Evolutionary conservation across 2,797 vertebrate species (phyloP), one percentile per base, ranked within the genome.

Genomic region (Nyctibius grandis): DNA sequence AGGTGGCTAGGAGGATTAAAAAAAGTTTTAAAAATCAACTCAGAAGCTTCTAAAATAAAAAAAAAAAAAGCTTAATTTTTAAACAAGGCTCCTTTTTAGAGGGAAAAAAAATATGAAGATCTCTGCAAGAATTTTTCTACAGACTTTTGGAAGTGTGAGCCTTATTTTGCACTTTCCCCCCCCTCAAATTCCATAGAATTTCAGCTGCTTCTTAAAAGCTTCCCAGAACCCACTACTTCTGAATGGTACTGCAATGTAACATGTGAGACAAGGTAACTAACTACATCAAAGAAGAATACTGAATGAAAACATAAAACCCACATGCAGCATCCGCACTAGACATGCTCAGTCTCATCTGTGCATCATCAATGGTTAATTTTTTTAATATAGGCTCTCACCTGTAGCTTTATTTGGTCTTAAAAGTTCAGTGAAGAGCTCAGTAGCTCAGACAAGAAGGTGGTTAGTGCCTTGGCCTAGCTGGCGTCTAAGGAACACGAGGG

Each of bases 121-220:
- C 18, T 67, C 51, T 56, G 21, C 0, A 1, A 68, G 60, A 64
- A 53, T 44, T 76, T 74, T 76, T 51, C 44, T 60, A 25, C 9
- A 21, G 59, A 60, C 33, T 78, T 88, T 20, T 28, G 26, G 17
- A 85, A 87, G 23, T 1, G 3, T 68, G 13, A 83, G 13, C 40
- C 2, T 4, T 77, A 47, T 50, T 73, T 70, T 74, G 36, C 18
- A n/a, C 19, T 60, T n/a, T 1, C 1, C 0, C 11, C 18, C 8
- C 4, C 10, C 12, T 11, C 36, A 63, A 23, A n/a, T 74, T 89
- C 21, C 11, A 28, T 4, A 42, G 25, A 44, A 70, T 45, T 69
- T 56, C 40, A 47, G 45, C 40, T 69, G 1, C 42, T 63, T 70
- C 50, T 69, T 85, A 48, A 60, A 82, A 63, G 45, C 44, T 48